Evolutionary conservation across 2,888 invertebrate species (phyloP), one percentile per base, ranked within the genome.

Genomic region (Thereva nobilitata): DNA sequence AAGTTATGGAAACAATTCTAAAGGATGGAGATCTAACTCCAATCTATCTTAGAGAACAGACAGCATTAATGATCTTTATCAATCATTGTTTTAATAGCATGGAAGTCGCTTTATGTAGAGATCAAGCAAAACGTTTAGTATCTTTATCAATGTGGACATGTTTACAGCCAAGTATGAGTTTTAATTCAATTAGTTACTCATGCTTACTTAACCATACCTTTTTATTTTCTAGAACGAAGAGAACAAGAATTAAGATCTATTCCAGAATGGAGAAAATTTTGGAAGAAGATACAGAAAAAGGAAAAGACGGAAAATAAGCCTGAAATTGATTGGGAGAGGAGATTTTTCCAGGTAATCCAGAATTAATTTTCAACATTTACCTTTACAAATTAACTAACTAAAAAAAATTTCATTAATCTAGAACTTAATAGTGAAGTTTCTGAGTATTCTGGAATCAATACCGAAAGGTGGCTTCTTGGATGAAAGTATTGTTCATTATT

Each of bases 51-150:
- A 84, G 86, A 41, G 97, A 98, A 77, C 93, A 95, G 79, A 95
- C 93, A 0, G 88, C 92, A 0, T 79, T 98, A 55, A 84, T 99
- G 9, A 86, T 96, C 45, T 97, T 99, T 79, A 83, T 99, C 2
- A 96, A 95, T 80, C 95, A 97, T 78, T 95, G 96, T 77, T 97
- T 98, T 76, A 97, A 97, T 76, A 97, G 97, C 73, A 92, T 99
- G 90, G 98, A 99, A 83, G 92, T 97, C 64, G 91, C 91, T 74
- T 81, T 99, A 50, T 94, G 99, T 67, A 84, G 98, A 47, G 92
- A 95, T 73, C 95, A 97, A 81, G 92, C 94, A 7, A 94, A 94
- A 79, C 85, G 91, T 67, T 84, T 98, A 4, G 93, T 97, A 0
- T 96, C 96, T 0, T 83, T 99, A 8, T 90, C 95, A 8, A 95